A percentile compares a stretch with the other conserved stretches of the same genome.
phyloP scores from a whole-genome alignment of 2,113 vertebrate genomes.

The Nothoprocta pentlandii region DNA sequence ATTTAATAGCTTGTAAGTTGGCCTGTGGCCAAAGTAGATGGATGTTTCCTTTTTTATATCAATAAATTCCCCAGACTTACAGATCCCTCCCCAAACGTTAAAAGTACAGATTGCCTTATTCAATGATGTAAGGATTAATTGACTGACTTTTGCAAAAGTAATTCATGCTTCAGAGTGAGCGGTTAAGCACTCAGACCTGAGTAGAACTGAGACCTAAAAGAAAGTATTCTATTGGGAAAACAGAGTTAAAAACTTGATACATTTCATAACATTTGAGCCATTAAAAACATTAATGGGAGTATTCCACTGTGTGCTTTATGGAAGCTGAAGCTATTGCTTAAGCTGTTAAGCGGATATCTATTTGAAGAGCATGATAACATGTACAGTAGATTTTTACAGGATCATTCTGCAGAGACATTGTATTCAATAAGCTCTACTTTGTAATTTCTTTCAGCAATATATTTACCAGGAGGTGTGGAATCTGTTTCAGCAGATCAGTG shows the following conservation, averaged over 20 bases:
- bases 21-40: neutral
- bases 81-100: neutral
- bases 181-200: neutral
- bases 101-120: neutral
- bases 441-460: conserved; percentile 86
- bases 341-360: neutral
- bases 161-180: neutral
- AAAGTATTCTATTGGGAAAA: neutral
- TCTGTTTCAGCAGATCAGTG: conserved; percentile 97
- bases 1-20: neutral
- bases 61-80: neutral
- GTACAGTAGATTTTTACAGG: neutral
- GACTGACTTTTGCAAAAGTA: neutral
- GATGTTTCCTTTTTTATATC: neutral
- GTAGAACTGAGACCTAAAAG: neutral
- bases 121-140: neutral
- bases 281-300: neutral
- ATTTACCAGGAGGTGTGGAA: conserved; percentile 99
- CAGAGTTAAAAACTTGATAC: neutral
- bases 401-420: neutral
- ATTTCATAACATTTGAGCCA: neutral
- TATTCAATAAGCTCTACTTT: neutral
- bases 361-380: neutral
- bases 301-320: neutral
- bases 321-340: neutral